A percentile compares a stretch with the other conserved stretches of the same genome.
phyloP scores from a whole-genome alignment of 1,140 invertebrate genomes.

The Mactra quadrangularis region DNA sequence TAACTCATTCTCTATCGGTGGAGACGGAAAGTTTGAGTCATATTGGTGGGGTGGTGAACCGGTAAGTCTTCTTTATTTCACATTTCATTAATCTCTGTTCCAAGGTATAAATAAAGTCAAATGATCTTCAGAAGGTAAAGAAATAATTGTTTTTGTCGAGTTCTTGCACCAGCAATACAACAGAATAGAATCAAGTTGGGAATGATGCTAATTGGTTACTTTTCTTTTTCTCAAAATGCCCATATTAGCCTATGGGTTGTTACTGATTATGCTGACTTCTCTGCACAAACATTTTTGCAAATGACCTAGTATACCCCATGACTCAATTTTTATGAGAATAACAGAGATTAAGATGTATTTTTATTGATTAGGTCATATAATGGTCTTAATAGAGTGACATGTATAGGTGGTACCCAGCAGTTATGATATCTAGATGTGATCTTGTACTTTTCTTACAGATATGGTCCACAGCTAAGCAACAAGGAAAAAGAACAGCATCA shows the following conservation, averaged over 20 bases:
- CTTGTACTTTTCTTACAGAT: too few species aligned
- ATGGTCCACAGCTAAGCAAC: slow-evolving; percentile 80
- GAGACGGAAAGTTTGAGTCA: slow-evolving; percentile 76
- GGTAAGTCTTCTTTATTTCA: slow-evolving; percentile 71
- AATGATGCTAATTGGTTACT: background rate
- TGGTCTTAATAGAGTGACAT: too few species aligned
- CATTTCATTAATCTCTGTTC: background rate
- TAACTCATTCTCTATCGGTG: slow-evolving; percentile 75
- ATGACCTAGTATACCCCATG: too few species aligned
- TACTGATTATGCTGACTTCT: too few species aligned
- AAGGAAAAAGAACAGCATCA: slow-evolving; percentile 72
- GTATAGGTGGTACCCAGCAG: too few species aligned
- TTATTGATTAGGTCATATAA: too few species aligned
- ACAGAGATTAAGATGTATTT: too few species aligned
- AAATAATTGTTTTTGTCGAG: background rate
- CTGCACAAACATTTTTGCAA: too few species aligned
- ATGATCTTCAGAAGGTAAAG: background rate
- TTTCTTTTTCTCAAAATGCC: background rate
- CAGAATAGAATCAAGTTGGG: background rate
- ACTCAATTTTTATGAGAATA: too few species aligned
- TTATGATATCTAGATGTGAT: too few species aligned
- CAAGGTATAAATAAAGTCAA: background rate
- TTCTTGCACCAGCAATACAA: background rate
- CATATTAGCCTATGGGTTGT: background rate
- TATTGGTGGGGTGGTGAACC: slow-evolving; percentile 81